phyloP scores from a whole-genome alignment of 2,888 invertebrate species.

The Xylota segnis region DNA sequence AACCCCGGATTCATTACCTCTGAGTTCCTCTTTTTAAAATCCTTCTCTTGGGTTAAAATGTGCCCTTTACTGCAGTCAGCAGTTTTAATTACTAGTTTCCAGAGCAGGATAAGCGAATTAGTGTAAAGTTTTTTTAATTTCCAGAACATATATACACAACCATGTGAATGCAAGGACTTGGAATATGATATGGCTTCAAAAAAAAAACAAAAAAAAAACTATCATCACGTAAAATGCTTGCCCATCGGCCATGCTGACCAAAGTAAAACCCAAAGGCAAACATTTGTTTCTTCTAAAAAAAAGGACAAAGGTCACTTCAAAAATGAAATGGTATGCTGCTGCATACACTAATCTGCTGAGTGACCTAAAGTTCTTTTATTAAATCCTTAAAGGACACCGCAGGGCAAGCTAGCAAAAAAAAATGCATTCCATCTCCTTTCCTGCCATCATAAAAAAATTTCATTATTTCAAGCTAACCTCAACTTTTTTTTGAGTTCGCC shows the following conservation, averaged over 20 bases:
- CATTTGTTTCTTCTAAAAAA: neutral
- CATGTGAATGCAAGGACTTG: too few relatives aligned
- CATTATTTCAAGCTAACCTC: neutral
- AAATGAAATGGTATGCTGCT: neutral
- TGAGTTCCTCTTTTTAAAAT: too few relatives aligned
- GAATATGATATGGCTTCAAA: neutral
- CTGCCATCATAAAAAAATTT: neutral
- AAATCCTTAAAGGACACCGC: constrained; percentile 6
- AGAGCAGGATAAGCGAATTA: too few relatives aligned
- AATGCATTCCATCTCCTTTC: neutral
- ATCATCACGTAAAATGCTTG: neutral
- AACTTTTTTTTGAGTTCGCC: neutral
- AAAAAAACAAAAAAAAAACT: neutral
- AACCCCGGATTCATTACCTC: too few relatives aligned
- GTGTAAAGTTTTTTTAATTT: too few relatives aligned
- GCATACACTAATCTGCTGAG: constrained; percentile 15
- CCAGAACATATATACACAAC: too few relatives aligned
- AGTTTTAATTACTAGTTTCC: too few relatives aligned
- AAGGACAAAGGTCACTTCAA: neutral
- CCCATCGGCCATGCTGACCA: neutral
- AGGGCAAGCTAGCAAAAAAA: constrained; percentile 16
- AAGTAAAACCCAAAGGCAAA: neutral
- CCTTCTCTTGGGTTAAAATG: too few relatives aligned
- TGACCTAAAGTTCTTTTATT: neutral
- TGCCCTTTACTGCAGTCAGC: too few relatives aligned